Percentiles rank a stretch among this genome's conserved stretches.
phyloP scores from a whole-genome alignment of 2,888 invertebrate species.

The Aphodius granarius region DNA sequence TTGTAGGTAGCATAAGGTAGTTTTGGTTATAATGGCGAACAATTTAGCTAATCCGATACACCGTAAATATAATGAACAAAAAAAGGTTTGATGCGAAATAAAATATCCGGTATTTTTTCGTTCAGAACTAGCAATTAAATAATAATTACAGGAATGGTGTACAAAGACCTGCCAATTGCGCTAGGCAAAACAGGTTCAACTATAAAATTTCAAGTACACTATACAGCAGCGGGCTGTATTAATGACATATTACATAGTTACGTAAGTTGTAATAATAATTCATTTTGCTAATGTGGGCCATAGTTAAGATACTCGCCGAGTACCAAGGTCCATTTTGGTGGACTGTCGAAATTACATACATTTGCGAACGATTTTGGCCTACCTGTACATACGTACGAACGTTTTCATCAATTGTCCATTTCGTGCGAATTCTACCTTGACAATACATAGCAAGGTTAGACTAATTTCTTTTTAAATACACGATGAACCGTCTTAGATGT shows the following conservation, averaged over 20 bases:
- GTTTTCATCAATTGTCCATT: background rate
- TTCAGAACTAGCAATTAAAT: background rate
- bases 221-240: background rate
- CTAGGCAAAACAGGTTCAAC: background rate
- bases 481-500: background rate
- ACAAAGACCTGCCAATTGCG: background rate
- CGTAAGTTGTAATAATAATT: background rate
- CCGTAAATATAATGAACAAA: background rate
- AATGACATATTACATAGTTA: background rate
- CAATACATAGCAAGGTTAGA: slow-evolving; percentile 18
- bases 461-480: slow-evolving; percentile 25
- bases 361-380: background rate
- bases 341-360: background rate
- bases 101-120: background rate
- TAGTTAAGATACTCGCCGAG: background rate
- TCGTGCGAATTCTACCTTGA: slow-evolving; percentile 1
- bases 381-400: background rate
- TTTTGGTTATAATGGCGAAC: background rate
- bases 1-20: too few relatives aligned
- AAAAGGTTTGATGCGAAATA: background rate
- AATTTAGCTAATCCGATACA: background rate
- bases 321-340: background rate
- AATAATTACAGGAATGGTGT: background rate
- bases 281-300: background rate
- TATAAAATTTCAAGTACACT: background rate